Conservation (phyloP, 2,113 vertebrate species). For the Climacteris rufus region DNA sequence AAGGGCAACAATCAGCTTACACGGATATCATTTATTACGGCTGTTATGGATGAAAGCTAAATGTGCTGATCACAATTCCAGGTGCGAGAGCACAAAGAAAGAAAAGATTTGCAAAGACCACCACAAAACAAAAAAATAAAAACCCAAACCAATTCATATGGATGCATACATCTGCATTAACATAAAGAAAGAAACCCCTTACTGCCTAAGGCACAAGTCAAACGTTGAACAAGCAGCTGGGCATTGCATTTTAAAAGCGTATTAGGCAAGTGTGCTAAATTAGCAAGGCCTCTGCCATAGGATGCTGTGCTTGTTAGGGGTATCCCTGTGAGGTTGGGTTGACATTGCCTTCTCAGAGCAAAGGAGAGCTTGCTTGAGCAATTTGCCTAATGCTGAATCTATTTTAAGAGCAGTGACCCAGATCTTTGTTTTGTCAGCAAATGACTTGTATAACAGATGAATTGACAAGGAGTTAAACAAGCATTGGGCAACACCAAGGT, state of each 20-base stretch:
- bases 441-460: conserved; percentile 38
- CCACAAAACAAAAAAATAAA: neutral
- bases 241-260: neutral
- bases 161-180: neutral
- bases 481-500: neutral
- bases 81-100: neutral
- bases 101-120: neutral
- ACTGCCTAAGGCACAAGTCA: neutral
- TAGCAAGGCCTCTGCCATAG: neutral
- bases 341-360: conserved; percentile 30
- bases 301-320: neutral
- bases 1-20: neutral
- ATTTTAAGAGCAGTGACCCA: conserved; percentile 59
- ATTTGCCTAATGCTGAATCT: conserved; percentile 49
- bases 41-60: neutral
- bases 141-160: neutral
- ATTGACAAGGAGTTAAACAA: neutral
- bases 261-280: neutral
- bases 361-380: conserved; percentile 34
- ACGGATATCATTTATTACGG: neutral
- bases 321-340: neutral
- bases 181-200: neutral
- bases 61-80: neutral
- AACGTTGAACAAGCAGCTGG: neutral
- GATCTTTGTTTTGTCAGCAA: conserved; percentile 61